These are phyloP conservation scores for Esox niger DNA, from an alignment of 2,113 vertebrate genomes.

Conservation along the genomic window DNA sequence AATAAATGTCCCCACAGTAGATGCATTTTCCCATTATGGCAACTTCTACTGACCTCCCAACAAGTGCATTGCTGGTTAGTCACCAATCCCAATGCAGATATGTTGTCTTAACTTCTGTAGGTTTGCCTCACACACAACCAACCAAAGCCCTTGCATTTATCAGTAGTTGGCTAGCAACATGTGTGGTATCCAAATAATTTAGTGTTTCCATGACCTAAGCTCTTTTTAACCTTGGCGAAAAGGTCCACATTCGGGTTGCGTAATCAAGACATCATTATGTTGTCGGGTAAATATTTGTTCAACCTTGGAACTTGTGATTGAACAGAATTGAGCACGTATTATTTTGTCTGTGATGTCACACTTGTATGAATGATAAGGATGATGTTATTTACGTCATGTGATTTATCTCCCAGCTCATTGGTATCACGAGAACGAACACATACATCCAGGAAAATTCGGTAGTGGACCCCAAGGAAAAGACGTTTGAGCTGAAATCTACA, in stretches of 20 bases:
- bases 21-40: too few species aligned
- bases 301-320: not conserved
- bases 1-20: too few species aligned
- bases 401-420: conserved; percentile 80
- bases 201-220: not conserved
- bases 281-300: not conserved
- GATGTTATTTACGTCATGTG: too few species aligned
- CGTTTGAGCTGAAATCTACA: conserved; percentile 89
- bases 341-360: not conserved
- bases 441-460: conserved; percentile 94
- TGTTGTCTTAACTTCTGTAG: too few species aligned
- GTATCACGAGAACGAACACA: conserved; percentile 83
- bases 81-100: not conserved
- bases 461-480: conserved; percentile 86
- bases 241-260: too few species aligned
- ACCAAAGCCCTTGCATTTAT: too few species aligned
- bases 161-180: too few species aligned
- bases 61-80: not conserved
- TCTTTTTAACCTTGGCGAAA: not conserved
- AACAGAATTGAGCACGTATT: not conserved
- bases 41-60: not conserved
- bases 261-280: not conserved
- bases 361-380: not conserved
- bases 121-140: too few species aligned
- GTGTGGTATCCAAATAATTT: not conserved